These are phyloP conservation scores for Anneissia japonica DNA, from an alignment of 35 echinoderm and acorn worm species.

Conservation along the genomic window DNA sequence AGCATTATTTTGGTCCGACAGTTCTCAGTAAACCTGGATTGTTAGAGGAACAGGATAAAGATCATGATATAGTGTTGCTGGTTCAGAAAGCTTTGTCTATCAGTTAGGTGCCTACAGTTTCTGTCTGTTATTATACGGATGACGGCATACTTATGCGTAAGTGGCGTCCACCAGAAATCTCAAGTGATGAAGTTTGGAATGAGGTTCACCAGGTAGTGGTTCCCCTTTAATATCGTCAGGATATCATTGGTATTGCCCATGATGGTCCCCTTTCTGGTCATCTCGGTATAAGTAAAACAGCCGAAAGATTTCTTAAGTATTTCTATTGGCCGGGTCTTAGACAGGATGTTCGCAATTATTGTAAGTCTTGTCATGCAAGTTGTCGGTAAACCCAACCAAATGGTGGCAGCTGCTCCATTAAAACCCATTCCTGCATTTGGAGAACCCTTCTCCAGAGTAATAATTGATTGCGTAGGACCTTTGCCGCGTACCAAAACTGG, in stretches of 20 bases:
- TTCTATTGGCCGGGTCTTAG: slow-evolving; percentile 12
- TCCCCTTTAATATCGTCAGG: slow-evolving; percentile 12
- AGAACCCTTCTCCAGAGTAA: slow-evolving; percentile 10
- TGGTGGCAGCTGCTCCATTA: neutral
- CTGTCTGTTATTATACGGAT: slow-evolving; percentile 22
- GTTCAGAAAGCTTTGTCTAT: no score
- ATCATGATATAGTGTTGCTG: neutral
- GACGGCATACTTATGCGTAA: slow-evolving; percentile 4
- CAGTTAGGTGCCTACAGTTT: neutral
- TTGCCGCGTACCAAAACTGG: neutral
- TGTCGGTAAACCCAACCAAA: slow-evolving; percentile 11
- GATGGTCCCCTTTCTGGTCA: slow-evolving; percentile 17
- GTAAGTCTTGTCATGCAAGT: slow-evolving; percentile 15
- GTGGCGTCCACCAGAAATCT: slow-evolving; percentile 25
- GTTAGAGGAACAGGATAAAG: no score
- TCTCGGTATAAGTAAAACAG: slow-evolving; percentile 13
- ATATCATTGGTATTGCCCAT: slow-evolving; percentile 8
- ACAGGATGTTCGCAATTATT: neutral
- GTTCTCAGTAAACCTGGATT: no score
- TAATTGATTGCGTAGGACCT: slow-evolving; percentile 17
- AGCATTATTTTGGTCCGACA: no score
- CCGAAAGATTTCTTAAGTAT: neutral
- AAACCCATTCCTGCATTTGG: slow-evolving; percentile 14
- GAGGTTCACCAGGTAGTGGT: slow-evolving; percentile 24
- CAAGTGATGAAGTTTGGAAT: slow-evolving; percentile 7